Conservation (phyloP, 2,113 vertebrate genomes). For the Coreoperca whiteheadi region DNA sequence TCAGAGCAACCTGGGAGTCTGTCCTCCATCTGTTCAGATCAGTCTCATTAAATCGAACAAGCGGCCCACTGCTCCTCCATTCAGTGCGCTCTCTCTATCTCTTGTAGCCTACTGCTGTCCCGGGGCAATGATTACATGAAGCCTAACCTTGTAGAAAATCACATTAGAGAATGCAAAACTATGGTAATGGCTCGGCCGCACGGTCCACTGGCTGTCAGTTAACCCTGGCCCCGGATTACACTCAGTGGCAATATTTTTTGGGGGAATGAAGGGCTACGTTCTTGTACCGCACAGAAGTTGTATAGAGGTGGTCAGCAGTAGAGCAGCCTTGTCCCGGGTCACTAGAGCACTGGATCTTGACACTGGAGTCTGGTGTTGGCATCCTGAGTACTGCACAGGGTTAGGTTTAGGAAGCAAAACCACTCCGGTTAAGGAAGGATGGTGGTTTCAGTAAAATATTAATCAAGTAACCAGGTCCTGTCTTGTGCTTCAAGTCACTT, state of each 20-base stretch:
- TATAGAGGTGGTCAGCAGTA: background rate
- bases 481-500: background rate
- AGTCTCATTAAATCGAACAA: slow-evolving; percentile 78
- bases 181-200: slow-evolving; percentile 61
- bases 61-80: slow-evolving; percentile 60
- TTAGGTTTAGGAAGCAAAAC: background rate
- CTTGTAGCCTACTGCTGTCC: slow-evolving; percentile 53
- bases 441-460: background rate
- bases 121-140: slow-evolving; percentile 73
- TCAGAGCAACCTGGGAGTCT: slow-evolving; percentile 56
- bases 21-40: slow-evolving; percentile 76
- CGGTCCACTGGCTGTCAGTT: slow-evolving; percentile 60
- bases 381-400: background rate
- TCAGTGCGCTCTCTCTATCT: slow-evolving; percentile 35
- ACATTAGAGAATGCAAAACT: slow-evolving; percentile 73
- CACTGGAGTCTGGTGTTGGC: background rate
- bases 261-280: background rate
- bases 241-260: no score
- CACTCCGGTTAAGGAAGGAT: background rate
- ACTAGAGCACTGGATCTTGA: background rate
- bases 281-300: background rate
- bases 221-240: slow-evolving; percentile 41
- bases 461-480: no score
- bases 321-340: no score
- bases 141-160: slow-evolving; percentile 81